A percentile compares a stretch with the other conserved stretches of the same genome.
Evolutionary conservation across 2,797 vertebrate genomes (phyloP).

Genomic region (Acropternis orthonyx): DNA sequence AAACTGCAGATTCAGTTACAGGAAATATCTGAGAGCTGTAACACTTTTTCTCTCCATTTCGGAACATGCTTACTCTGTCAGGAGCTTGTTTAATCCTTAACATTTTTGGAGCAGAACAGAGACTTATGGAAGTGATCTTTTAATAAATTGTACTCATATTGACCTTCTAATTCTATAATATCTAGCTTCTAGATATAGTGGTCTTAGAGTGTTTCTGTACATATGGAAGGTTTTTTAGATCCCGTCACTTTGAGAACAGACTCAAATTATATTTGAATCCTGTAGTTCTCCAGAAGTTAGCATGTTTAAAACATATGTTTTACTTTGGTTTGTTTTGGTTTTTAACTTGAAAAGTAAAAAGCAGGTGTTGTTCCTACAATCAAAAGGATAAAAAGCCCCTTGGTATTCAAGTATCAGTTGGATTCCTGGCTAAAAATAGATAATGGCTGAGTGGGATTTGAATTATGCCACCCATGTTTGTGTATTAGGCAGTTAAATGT

Average conservation of each 20-base stretch:
- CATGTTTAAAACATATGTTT: background rate
- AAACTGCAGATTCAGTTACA: background rate
- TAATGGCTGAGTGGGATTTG: rapidly evolving
- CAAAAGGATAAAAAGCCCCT: background rate
- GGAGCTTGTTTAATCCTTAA: background rate
- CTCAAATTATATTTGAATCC: background rate
- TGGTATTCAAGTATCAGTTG: background rate
- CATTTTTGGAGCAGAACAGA: background rate
- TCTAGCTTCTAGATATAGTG: background rate
- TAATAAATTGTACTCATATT: background rate
- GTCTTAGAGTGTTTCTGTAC: background rate
- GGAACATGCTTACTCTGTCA: background rate
- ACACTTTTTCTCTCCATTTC: background rate
- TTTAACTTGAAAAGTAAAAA: background rate
- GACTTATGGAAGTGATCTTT: background rate
- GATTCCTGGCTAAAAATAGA: background rate
- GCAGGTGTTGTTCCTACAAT: background rate
- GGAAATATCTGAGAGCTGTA: background rate
- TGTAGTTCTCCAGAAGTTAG: background rate
- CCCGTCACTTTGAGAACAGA: background rate
- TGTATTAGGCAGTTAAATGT: background rate
- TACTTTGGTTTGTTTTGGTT: background rate
- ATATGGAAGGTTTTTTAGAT: background rate
- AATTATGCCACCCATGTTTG: background rate
- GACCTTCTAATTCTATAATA: background rate